A percentile compares a stretch with the other conserved stretches of the same genome.
phyloP scores from a whole-genome alignment of 2,797 vertebrate species.

The Poeciliopsis gracilis region DNA sequence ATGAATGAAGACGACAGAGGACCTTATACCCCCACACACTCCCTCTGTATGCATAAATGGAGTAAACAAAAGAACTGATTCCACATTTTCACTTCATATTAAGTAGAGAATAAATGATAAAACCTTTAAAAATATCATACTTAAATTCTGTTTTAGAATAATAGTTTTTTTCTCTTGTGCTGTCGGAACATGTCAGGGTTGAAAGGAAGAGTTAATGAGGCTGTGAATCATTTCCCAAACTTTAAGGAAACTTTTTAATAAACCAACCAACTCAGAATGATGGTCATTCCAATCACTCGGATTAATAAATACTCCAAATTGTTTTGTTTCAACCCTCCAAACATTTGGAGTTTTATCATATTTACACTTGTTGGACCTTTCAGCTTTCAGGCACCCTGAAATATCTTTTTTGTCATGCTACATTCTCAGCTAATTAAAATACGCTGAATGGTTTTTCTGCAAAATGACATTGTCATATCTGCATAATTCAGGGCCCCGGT shows the following conservation, averaged over 20 bases:
- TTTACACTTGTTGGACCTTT: slow-evolving; percentile 57
- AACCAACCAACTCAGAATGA: slow-evolving; percentile 30
- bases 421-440: slow-evolving; percentile 85
- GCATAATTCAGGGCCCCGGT: slow-evolving; percentile 71
- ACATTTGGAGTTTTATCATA: slow-evolving; percentile 63
- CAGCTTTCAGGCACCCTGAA: slow-evolving; percentile 64
- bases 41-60: neutral
- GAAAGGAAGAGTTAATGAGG: slow-evolving; percentile 3
- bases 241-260: slow-evolving; percentile 36
- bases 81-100: slow-evolving; percentile 8
- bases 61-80: slow-evolving; percentile 11
- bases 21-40: slow-evolving; percentile 2
- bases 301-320: slow-evolving; percentile 50
- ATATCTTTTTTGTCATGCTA: slow-evolving; percentile 77
- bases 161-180: neutral
- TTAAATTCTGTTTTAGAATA: neutral
- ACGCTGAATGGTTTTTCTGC: slow-evolving; percentile 64
- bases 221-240: slow-evolving; percentile 21
- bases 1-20: slow-evolving; percentile 20
- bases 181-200: slow-evolving; percentile 10
- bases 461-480: slow-evolving; percentile 81
- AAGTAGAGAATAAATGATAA: neutral
- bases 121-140: neutral
- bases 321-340: slow-evolving; percentile 66
- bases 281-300: slow-evolving; percentile 47